Percentiles rank a stretch among this genome's conserved stretches.
phyloP scores from a whole-genome alignment of 1,140 invertebrate genomes.

The Branchinecta lindahli region DNA sequence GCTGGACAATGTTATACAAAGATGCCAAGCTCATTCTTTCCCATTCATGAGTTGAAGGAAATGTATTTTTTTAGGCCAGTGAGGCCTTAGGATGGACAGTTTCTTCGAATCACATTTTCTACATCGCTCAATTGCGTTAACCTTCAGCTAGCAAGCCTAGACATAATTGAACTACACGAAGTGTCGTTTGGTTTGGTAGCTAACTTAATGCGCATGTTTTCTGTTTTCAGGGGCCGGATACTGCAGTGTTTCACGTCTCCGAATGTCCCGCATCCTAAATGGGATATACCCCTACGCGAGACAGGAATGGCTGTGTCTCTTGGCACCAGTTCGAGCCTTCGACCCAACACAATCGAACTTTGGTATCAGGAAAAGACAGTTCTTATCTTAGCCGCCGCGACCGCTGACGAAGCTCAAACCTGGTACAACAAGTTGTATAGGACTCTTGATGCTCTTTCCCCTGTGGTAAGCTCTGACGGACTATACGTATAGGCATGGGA shows the following conservation, averaged over 20 bases:
- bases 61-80: too few species aligned
- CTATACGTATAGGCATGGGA: too few species aligned
- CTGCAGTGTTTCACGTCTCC: background rate
- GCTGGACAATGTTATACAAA: too few species aligned
- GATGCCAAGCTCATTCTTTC: too few species aligned
- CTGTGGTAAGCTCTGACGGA: background rate
- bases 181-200: too few species aligned
- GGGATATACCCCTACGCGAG: background rate
- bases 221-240: background rate
- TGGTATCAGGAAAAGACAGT: background rate
- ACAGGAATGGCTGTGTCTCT: background rate
- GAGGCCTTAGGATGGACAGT: too few species aligned
- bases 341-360: background rate
- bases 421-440: background rate
- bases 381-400: background rate
- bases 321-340: background rate
- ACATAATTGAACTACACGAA: too few species aligned
- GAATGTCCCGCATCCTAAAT: background rate
- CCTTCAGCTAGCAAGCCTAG: too few species aligned
- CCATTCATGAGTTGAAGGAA: too few species aligned
- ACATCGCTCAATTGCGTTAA: too few species aligned
- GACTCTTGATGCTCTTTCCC: slow-evolving; percentile 2
- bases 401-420: background rate
- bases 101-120: too few species aligned
- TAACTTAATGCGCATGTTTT: background rate